Evolutionary conservation across 2,113 vertebrate genomes (phyloP).

Genomic region (Falco punctatus): DNA sequence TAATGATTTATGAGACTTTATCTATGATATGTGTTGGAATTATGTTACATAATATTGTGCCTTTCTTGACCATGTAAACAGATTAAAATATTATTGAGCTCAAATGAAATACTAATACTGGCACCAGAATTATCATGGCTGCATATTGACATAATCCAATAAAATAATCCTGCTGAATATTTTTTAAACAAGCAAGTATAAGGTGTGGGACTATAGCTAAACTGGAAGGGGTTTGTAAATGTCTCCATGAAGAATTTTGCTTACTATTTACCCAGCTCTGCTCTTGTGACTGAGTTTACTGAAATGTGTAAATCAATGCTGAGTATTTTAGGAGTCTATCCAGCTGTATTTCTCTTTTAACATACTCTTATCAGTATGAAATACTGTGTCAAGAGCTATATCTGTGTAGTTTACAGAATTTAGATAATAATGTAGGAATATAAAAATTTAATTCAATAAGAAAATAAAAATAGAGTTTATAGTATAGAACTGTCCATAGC

Average conservation of each 20-base stretch:
- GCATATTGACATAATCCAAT: not conserved
- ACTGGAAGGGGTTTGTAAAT: not conserved
- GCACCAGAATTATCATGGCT: not conserved
- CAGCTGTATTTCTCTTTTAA: conserved; percentile 39
- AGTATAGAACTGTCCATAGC: not conserved
- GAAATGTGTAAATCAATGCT: conserved; percentile 48
- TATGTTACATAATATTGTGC: not conserved
- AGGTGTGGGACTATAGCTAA: not conserved
- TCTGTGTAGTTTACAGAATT: conserved; percentile 16
- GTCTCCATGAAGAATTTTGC: not conserved
- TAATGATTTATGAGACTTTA: not conserved
- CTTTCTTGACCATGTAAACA: not conserved
- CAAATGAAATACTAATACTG: not conserved
- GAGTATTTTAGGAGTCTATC: conserved; percentile 46
- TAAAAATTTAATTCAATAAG: conserved; percentile 40
- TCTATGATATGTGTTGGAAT: not conserved
- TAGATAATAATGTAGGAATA: conserved; percentile 27
- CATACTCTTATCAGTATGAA: not conserved
- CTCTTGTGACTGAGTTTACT: conserved; percentile 14
- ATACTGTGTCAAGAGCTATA: not conserved
- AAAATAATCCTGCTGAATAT: not conserved
- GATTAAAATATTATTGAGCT: not conserved
- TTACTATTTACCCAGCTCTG: not conserved
- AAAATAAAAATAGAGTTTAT: not conserved
- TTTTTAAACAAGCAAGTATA: not conserved